These are phyloP conservation scores for Tinamus guttatus DNA, from an alignment of 2,113 vertebrate genomes.

Conservation along the genomic window DNA sequence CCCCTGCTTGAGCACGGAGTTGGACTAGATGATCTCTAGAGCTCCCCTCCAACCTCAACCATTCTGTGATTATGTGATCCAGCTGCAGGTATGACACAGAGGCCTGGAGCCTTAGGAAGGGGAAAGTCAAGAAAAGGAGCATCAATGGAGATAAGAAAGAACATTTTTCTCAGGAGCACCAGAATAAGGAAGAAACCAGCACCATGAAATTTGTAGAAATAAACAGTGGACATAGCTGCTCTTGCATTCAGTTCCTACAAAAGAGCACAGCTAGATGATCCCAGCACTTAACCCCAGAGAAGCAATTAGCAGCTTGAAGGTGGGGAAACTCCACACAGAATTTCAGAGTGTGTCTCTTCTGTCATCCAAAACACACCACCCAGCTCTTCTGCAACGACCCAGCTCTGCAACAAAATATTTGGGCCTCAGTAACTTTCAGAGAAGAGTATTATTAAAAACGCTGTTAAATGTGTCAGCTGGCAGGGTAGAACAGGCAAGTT, in stretches of 20 bases:
- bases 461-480: neutral
- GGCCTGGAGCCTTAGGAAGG: neutral
- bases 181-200: neutral
- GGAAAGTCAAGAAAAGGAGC: neutral
- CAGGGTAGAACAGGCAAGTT: neutral
- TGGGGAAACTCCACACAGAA: neutral
- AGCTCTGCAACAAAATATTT: neutral
- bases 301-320: neutral
- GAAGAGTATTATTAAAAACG: neutral
- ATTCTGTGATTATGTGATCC: neutral
- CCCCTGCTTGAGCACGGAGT: no score
- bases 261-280: neutral
- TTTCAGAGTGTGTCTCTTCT: neutral
- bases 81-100: neutral
- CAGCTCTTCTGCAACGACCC: neutral
- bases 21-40: no score
- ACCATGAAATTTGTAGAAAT: neutral
- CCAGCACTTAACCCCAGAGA: neutral
- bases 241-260: neutral
- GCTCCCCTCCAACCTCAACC: no score
- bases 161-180: neutral
- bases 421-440: neutral
- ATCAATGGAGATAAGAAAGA: neutral
- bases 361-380: neutral
- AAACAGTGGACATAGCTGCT: neutral